Conservation (phyloP, 2,888 invertebrate genomes). For the Neria commutata region DNA sequence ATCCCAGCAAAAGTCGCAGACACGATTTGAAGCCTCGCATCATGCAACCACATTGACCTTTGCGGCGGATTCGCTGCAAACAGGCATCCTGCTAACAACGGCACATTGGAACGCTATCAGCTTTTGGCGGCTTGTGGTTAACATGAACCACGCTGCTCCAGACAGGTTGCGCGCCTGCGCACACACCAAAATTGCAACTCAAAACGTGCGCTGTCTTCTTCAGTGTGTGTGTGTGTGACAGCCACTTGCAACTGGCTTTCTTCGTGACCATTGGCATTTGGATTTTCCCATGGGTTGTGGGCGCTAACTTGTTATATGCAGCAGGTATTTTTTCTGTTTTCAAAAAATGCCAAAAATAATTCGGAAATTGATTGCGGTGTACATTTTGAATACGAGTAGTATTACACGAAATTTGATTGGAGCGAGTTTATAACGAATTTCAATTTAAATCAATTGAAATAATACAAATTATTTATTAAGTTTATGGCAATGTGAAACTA, state of each 20-base stretch:
- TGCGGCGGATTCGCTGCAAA: background rate
- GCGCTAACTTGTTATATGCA: background rate
- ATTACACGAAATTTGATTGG: too few relatives aligned
- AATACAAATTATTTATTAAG: too few relatives aligned
- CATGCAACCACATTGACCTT: slow-evolving; percentile 11
- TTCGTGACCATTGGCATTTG: background rate
- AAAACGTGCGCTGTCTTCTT: background rate
- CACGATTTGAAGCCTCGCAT: too few relatives aligned
- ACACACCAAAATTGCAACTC: background rate
- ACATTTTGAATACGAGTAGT: too few relatives aligned
- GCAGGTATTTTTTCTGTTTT: background rate
- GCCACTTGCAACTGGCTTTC: background rate
- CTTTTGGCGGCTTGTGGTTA: background rate
- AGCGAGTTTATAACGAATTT: too few relatives aligned
- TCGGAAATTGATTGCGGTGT: too few relatives aligned
- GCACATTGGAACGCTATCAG: background rate
- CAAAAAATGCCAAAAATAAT: too few relatives aligned
- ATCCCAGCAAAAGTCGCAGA: too few relatives aligned
- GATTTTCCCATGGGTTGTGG: background rate
- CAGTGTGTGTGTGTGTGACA: background rate
- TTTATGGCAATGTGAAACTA: too few relatives aligned
- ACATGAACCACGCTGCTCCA: background rate
- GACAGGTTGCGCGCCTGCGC: background rate
- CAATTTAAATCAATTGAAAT: too few relatives aligned
- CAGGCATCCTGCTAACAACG: too few relatives aligned